These are phyloP conservation scores for Aspiorhynchus laticeps DNA, from an alignment of 2,113 vertebrate species.

Conservation along the genomic window DNA sequence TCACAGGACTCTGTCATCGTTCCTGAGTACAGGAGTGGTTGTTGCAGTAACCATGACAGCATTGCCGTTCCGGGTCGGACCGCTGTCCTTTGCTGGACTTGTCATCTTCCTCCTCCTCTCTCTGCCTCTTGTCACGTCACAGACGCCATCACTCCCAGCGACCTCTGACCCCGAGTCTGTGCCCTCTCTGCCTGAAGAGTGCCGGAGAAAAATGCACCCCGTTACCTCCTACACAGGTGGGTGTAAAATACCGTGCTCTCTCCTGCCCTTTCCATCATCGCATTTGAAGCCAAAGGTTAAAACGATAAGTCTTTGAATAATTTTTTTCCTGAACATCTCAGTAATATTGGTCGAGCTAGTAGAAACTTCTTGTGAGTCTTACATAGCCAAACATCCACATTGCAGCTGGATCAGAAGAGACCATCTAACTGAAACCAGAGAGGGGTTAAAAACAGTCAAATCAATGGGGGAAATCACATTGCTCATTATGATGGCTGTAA, in stretches of 20 bases:
- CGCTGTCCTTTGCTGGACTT: constrained; percentile 70
- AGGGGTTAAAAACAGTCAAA: neutral
- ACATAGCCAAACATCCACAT: neutral
- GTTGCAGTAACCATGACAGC: constrained; percentile 76
- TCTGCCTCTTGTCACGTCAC: constrained; percentile 72
- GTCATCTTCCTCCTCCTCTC: constrained; percentile 71
- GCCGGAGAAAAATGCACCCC: constrained; percentile 80
- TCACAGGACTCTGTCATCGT: constrained; percentile 67
- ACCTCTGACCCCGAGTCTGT: constrained; percentile 57
- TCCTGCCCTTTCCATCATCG: neutral
- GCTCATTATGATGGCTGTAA: neutral
- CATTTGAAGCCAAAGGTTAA: constrained; percentile 26
- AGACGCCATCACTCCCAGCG: constrained; percentile 65
- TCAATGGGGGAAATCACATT: neutral
- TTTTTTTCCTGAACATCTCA: neutral
- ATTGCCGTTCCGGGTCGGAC: constrained; percentile 67
- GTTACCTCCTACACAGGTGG: constrained; percentile 83
- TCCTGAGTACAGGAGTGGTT: constrained; percentile 67
- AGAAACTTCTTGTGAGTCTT: neutral
- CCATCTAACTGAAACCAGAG: neutral
- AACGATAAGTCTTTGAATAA: neutral
- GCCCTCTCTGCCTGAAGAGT: constrained; percentile 70
- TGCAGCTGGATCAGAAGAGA: neutral
- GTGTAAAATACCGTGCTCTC: constrained; percentile 46
- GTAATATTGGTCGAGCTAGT: neutral